Percentiles rank a stretch among this genome's conserved stretches.
These are phyloP conservation scores for Ormia ochracea DNA, from an alignment of 2,888 invertebrate genomes.

Conservation along the genomic window DNA sequence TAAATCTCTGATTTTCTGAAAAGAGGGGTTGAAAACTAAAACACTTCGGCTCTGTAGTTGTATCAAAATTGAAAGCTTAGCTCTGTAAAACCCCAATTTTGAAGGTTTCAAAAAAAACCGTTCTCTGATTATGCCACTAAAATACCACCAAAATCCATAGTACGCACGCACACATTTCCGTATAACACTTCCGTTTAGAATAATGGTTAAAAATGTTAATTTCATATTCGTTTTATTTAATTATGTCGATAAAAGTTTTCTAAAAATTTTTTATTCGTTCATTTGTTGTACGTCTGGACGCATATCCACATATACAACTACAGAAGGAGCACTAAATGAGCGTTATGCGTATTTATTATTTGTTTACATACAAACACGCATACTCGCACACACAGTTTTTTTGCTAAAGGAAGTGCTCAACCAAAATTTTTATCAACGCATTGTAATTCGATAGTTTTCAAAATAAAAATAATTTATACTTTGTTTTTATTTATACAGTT, in stretches of 20 bases:
- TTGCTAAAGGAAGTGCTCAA: constrained; percentile 38
- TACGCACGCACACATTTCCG: background rate
- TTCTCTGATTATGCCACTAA: background rate
- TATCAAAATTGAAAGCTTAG: no score
- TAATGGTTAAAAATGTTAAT: background rate
- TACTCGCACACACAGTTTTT: background rate
- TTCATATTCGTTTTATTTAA: background rate
- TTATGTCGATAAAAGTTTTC: constrained; percentile 42
- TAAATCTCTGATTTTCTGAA: no score
- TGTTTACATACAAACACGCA: background rate
- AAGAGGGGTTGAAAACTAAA: no score
- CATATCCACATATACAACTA: background rate
- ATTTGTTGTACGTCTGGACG: background rate
- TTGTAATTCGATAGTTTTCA: background rate
- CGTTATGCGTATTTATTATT: constrained; percentile 1
- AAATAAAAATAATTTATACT: background rate
- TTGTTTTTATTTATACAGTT: background rate
- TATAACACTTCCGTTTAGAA: constrained; percentile 29
- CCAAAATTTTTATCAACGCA: constrained; percentile 23
- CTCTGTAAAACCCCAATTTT: no score
- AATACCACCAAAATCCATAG: background rate
- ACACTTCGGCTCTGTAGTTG: no score
- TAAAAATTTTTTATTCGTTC: constrained; percentile 24
- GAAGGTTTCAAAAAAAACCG: no score
- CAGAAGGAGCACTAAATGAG: background rate